A percentile compares a stretch with the other conserved stretches of the same genome.
phyloP scores from a whole-genome alignment of 2,113 vertebrate species.

The Crotalus horridus region DNA sequence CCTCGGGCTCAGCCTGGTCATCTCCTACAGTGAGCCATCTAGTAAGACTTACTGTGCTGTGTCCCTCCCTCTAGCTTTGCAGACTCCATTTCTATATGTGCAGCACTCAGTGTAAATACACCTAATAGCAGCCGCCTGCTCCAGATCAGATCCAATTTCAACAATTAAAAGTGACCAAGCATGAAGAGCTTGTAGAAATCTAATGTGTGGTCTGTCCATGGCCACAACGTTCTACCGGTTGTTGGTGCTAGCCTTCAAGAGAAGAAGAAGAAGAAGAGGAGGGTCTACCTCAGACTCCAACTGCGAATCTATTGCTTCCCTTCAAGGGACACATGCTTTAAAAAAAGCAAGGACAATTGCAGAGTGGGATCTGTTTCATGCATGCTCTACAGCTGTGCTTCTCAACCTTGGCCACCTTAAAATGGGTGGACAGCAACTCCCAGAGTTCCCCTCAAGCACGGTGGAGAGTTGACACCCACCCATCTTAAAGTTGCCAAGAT shows the following conservation, averaged over 20 bases:
- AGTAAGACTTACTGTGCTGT: neutral
- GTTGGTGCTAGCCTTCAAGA: neutral
- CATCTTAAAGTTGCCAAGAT: neutral
- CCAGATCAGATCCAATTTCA: neutral
- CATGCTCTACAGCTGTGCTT: neutral
- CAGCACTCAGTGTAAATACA: neutral
- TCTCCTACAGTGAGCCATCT: neutral
- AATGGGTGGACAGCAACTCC: neutral
- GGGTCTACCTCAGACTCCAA: neutral
- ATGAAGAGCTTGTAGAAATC: neutral
- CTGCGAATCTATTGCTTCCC: neutral
- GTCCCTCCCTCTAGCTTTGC: neutral
- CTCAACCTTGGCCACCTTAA: neutral
- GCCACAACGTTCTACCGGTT: neutral
- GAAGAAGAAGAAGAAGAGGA: neutral
- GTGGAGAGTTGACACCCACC: neutral
- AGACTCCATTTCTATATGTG: no score
- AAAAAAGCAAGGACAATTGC: neutral
- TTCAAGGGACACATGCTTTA: neutral
- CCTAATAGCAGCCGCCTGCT: neutral
- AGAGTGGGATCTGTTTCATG: neutral
- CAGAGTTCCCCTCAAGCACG: neutral
- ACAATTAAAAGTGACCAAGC: neutral
- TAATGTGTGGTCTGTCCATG: neutral
- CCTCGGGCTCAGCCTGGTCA: neutral